Conservation (phyloP, 2,797 vertebrate species). For the Propithecus perrieri region DNA sequence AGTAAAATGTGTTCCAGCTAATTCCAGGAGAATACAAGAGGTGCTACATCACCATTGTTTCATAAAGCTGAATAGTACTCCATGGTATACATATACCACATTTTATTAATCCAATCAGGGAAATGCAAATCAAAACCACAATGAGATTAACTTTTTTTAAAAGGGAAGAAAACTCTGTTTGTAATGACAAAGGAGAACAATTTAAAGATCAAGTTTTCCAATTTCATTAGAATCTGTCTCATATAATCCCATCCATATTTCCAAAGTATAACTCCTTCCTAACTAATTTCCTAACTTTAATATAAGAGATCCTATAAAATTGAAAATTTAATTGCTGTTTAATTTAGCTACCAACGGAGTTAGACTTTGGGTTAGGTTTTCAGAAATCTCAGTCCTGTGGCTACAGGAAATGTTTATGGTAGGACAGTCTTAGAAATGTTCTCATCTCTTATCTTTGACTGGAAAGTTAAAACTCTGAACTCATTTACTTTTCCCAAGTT, state of each 20-base stretch:
- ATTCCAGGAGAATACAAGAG: no score
- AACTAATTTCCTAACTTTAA: not conserved
- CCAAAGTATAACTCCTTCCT: not conserved
- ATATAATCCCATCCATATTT: not conserved
- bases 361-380: not conserved
- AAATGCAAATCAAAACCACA: no score
- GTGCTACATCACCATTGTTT: no score
- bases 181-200: not conserved
- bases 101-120: no score
- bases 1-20: no score
- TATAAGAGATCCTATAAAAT: not conserved
- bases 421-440: not conserved
- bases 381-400: not conserved
- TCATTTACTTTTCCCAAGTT: not conserved
- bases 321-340: not conserved
- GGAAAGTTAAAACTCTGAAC: not conserved
- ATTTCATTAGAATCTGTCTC: not conserved
- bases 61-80: no score
- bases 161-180: not conserved
- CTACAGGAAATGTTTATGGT: not conserved
- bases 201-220: not conserved
- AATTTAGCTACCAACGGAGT: not conserved
- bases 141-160: not conserved
- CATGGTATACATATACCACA: no score
- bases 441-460: not conserved